Evolutionary conservation across 2,797 vertebrate species (phyloP).

Genomic region (Tenualosa ilisha): DNA sequence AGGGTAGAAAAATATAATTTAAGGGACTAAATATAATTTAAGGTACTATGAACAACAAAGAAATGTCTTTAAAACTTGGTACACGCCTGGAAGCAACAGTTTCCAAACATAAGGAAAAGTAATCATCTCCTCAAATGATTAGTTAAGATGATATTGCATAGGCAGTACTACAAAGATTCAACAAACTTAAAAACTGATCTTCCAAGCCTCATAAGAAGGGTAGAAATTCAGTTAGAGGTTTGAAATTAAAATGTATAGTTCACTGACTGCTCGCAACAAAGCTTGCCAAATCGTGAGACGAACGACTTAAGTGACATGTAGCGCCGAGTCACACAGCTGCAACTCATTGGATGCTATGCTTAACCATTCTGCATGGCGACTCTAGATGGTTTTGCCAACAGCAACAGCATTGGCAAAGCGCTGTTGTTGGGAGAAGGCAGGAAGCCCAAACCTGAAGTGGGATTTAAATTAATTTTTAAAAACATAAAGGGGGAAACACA

Average conservation of each 20-base stretch:
- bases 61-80: slow-evolving; percentile 5
- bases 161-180: not conserved
- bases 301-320: not conserved
- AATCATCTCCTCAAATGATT: not conserved
- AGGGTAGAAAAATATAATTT: slow-evolving; percentile 9
- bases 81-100: not conserved
- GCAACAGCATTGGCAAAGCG: not conserved
- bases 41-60: not conserved
- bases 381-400: not conserved
- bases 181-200: not conserved
- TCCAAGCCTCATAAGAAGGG: not conserved
- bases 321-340: not conserved
- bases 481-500: not conserved
- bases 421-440: not conserved
- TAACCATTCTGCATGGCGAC: not conserved
- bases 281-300: not conserved
- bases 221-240: not conserved
- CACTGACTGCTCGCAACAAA: not conserved
- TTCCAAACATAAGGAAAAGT: not conserved
- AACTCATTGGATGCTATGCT: not conserved
- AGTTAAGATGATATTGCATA: not conserved
- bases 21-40: not conserved
- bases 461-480: not conserved
- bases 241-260: not conserved
- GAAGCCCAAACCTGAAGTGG: not conserved